Percentiles rank a stretch among this genome's conserved stretches.
These are phyloP conservation scores for Cydia fagiglandana DNA, from an alignment of 1,140 invertebrate species.

Conservation along the genomic window DNA sequence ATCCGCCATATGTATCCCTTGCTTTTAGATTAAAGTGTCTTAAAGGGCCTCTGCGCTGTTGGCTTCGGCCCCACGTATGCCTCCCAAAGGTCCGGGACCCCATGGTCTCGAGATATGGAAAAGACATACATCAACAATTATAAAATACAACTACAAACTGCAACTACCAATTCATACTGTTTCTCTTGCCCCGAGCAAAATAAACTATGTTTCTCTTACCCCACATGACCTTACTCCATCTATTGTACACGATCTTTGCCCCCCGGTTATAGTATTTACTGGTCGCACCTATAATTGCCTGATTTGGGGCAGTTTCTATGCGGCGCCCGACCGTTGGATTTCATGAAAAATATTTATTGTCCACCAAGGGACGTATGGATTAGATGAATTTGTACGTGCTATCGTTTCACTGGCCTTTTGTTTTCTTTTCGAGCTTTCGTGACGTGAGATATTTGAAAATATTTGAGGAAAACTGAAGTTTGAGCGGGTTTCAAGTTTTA, in stretches of 20 bases:
- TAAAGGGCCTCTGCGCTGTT: no score
- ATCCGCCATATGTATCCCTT: no score
- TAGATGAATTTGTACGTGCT: conserved; percentile 72
- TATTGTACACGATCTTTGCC: conserved; percentile 20
- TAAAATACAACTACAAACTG: no score
- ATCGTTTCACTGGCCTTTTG: conserved; percentile 33
- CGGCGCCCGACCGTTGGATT: conserved; percentile 61
- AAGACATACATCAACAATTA: no score
- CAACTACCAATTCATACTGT: no score
- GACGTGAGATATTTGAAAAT: not conserved
- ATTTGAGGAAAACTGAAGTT: not conserved
- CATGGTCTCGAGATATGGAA: no score
- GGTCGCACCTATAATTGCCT: conserved; percentile 74
- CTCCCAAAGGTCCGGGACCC: no score
- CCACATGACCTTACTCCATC: not conserved
- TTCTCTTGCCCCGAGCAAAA: no score
- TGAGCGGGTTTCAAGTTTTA: no score
- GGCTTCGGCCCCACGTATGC: no score
- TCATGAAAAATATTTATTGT: conserved; percentile 75
- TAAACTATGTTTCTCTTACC: no score
- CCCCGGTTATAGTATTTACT: conserved; percentile 70
- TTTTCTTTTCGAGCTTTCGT: conserved; percentile 35
- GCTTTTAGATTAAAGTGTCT: no score
- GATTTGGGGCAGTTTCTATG: conserved; percentile 75
- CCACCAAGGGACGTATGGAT: conserved; percentile 55